Conservation (phyloP, 2,888 invertebrate species). For the Melieria crassipennis region DNA sequence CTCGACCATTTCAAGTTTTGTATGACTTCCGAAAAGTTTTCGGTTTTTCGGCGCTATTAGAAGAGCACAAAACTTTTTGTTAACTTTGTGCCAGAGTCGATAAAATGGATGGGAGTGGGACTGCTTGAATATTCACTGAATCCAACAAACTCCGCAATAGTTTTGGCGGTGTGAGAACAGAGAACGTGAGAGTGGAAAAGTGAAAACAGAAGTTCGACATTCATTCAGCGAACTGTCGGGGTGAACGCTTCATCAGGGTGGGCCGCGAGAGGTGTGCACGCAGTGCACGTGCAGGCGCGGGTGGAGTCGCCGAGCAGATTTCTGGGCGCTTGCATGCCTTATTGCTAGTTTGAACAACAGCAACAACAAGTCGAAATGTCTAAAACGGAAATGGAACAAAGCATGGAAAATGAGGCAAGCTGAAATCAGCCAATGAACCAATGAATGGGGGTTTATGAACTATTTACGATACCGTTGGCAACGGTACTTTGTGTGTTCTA, state of each 20-base stretch:
- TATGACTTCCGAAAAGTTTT: too few relatives aligned
- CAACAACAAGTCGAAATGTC: conserved; percentile 5
- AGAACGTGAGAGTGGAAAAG: conserved; percentile 8
- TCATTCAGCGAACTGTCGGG: conserved; percentile 10
- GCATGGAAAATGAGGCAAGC: conserved; percentile 10
- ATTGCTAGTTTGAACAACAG: conserved; percentile 15
- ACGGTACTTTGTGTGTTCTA: conserved; percentile 31
- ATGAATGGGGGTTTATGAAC: conserved; percentile 10
- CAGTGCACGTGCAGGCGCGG: neutral
- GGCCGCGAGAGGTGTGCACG: neutral
- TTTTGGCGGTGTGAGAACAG: neutral
- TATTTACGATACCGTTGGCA: conserved; percentile 42
- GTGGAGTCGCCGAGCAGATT: neutral
- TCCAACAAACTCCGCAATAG: neutral
- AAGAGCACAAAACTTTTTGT: conserved; percentile 18
- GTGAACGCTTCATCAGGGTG: neutral
- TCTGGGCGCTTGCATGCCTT: conserved; percentile 13
- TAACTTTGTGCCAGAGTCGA: neutral
- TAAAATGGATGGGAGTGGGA: neutral
- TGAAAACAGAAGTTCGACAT: conserved; percentile 31
- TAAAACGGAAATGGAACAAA: conserved; percentile 27
- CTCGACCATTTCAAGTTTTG: too few relatives aligned
- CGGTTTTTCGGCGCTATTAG: conserved; percentile 9
- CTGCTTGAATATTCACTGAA: too few relatives aligned
- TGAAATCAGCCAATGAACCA: conserved; percentile 45